phyloP scores from a whole-genome alignment of 2,113 vertebrate species.

The Microcebus tavaratra region DNA sequence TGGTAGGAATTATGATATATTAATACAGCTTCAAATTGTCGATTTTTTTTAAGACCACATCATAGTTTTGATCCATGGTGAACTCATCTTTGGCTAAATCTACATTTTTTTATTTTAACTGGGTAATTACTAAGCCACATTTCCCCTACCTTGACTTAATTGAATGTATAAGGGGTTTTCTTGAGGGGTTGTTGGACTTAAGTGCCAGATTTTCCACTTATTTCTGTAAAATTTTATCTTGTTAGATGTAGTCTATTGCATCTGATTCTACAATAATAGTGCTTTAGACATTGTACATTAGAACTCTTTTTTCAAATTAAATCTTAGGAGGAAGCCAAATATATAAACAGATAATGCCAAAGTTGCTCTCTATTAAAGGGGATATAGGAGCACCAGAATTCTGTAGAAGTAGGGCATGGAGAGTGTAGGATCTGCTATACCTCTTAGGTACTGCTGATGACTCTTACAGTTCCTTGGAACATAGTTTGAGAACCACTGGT shows the following conservation, averaged over 20 bases:
- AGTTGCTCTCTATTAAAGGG: not conserved
- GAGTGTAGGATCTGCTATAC: not conserved
- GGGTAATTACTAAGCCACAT: not conserved
- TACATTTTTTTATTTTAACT: not conserved
- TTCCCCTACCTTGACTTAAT: not conserved
- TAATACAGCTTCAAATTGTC: not conserved
- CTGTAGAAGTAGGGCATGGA: accelerated
- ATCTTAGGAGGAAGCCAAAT: not conserved
- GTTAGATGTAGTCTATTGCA: not conserved
- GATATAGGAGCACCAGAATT: not conserved
- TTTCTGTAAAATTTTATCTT: not conserved
- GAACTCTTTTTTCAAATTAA: slow-evolving; percentile 17
- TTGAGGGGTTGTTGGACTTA: not conserved
- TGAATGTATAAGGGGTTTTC: not conserved
- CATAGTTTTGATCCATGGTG: not conserved
- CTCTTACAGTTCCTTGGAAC: not conserved
- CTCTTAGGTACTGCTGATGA: not conserved
- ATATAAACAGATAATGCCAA: not conserved
- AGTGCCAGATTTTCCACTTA: not conserved
- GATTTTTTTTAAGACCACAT: not conserved
- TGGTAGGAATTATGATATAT: not conserved
- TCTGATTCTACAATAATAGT: not conserved
- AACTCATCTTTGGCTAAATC: slow-evolving; percentile 21
- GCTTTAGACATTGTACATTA: not conserved
- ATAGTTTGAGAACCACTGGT: not conserved